Conservation (phyloP, 2,797 vertebrate genomes). For the Limosa lapponica region DNA sequence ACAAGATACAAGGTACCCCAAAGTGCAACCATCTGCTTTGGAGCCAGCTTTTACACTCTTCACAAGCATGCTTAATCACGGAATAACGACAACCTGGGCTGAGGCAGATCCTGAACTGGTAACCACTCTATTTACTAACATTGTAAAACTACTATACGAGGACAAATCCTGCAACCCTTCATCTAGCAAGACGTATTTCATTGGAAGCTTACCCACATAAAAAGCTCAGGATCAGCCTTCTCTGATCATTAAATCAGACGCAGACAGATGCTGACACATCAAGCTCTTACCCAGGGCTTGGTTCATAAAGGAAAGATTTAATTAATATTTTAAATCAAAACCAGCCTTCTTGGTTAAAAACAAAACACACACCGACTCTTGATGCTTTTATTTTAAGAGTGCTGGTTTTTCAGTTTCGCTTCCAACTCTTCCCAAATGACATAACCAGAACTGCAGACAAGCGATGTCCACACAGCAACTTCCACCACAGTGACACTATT, state of each 20-base stretch:
- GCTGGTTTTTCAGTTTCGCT: background rate
- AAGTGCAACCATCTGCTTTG: background rate
- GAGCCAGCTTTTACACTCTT: background rate
- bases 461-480: background rate
- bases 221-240: slow-evolving; percentile 4
- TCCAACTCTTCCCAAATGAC: slow-evolving; percentile 26
- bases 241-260: background rate
- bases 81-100: background rate
- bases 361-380: background rate
- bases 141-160: background rate
- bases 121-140: background rate
- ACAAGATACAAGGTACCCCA: background rate
- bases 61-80: background rate
- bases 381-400: background rate
- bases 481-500: background rate
- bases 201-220: slow-evolving; percentile 4
- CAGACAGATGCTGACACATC: slow-evolving; percentile 33
- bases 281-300: background rate
- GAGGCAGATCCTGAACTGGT: background rate
- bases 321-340: slow-evolving; percentile 44
- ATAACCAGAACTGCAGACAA: background rate
- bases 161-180: background rate
- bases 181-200: background rate
- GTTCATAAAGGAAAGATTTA: slow-evolving; percentile 3
- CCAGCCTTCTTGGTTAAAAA: background rate